Percentiles rank a stretch among this genome's conserved stretches.
phyloP scores from a whole-genome alignment of 2,888 invertebrate species.

The Steinernema carpocapsae region DNA sequence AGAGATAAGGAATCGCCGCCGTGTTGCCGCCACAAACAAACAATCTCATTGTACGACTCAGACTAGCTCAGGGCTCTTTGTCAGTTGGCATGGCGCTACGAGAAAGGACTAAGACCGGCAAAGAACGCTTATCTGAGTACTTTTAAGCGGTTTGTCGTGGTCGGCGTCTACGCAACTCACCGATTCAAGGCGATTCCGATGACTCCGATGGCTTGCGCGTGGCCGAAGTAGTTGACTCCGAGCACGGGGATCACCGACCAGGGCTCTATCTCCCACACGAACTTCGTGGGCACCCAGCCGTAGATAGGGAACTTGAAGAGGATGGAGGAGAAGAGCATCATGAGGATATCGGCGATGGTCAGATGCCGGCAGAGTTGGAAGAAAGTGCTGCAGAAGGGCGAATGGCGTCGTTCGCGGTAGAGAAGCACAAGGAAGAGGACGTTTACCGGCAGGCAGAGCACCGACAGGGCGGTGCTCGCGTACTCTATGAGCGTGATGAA shows the following conservation, averaged over 20 bases:
- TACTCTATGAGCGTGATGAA: slow-evolving; percentile 2
- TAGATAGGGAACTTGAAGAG: slow-evolving; percentile 58
- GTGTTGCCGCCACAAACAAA: no score
- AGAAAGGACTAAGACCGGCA: neutral
- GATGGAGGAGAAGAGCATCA: slow-evolving; percentile 53
- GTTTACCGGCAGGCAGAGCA: slow-evolving; percentile 55
- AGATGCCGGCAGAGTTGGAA: slow-evolving; percentile 57
- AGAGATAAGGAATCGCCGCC: no score
- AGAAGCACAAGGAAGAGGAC: slow-evolving; percentile 52
- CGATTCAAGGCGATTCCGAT: slow-evolving; percentile 56
- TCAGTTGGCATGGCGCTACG: no score
- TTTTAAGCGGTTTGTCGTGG: neutral
- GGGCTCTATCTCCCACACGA: slow-evolving; percentile 38
- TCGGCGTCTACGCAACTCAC: slow-evolving; percentile 28
- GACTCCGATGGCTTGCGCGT: slow-evolving; percentile 58
- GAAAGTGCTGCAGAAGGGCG: slow-evolving; percentile 46
- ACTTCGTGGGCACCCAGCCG: slow-evolving; percentile 49
- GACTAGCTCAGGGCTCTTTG: no score
- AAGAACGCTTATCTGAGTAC: neutral
- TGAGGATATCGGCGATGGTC: slow-evolving; percentile 55
- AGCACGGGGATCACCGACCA: slow-evolving; percentile 37
- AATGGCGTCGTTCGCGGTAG: slow-evolving; percentile 48
- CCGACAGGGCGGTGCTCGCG: slow-evolving; percentile 46
- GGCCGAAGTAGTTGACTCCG: slow-evolving; percentile 55
- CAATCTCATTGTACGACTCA: no score